A percentile compares a stretch with the other conserved stretches of the same genome.
Conservation (phyloP, 2,113 vertebrate species). For the Pimephales promelas region DNA sequence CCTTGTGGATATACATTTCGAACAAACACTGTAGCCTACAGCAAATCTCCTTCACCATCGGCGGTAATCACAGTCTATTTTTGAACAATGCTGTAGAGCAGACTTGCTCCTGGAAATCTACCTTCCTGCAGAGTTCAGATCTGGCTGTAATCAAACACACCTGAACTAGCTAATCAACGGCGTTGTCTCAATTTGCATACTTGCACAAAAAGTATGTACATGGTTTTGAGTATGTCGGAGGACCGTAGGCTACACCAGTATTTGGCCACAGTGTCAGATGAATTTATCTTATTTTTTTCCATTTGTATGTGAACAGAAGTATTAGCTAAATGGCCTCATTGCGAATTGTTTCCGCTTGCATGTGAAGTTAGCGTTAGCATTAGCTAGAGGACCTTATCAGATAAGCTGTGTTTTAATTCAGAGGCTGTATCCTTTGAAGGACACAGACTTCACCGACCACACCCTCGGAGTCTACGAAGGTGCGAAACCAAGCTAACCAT, state of each 20-base stretch:
- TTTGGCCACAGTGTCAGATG: not conserved
- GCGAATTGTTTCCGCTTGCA: not conserved
- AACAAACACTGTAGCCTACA: constrained; percentile 2
- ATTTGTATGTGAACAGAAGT: not conserved
- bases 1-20: not conserved
- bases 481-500: no score
- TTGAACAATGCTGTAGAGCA: constrained; percentile 12
- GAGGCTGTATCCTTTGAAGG: no score
- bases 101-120: not conserved
- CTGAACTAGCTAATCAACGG: constrained; percentile 29
- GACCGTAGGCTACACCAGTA: not conserved
- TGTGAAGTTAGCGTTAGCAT: not conserved
- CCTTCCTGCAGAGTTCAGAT: constrained; percentile 21
- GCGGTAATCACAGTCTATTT: constrained; percentile 28
- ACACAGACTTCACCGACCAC: no score
- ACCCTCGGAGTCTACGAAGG: no score
- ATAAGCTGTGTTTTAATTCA: no score
- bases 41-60: constrained; percentile 11
- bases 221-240: not conserved
- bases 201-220: not conserved
- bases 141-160: constrained; percentile 31
- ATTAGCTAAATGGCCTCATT: not conserved
- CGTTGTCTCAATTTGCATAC: not conserved
- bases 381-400: not conserved
- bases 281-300: not conserved